phyloP scores from a whole-genome alignment of 2,888 invertebrate genomes.

The Drosophila siamana region DNA sequence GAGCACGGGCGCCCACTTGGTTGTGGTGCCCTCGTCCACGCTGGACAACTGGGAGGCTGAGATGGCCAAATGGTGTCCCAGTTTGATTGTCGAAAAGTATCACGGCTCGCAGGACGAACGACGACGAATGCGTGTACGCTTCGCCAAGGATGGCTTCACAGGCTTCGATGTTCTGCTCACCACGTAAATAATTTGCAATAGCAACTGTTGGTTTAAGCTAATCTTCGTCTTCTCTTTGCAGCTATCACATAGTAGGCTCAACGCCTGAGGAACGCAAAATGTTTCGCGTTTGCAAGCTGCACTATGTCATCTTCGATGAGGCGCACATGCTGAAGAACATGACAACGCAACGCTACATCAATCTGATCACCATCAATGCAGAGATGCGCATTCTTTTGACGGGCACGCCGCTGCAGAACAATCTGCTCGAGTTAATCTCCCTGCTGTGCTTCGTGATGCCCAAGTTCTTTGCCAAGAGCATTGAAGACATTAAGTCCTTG shows the following conservation, averaged over 20 bases:
- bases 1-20: constrained; percentile 92
- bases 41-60: constrained; percentile 95
- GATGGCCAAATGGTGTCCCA: constrained; percentile 91
- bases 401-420: constrained; percentile 98
- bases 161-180: constrained; percentile 94
- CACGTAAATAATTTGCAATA: constrained; percentile 88
- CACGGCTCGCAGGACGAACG: constrained; percentile 95
- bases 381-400: constrained; percentile 94
- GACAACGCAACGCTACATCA: constrained; percentile 95
- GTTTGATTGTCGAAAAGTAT: constrained; percentile 93
- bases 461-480: constrained; percentile 95
- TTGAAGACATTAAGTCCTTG: constrained; percentile 93
- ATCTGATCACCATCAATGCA: constrained; percentile 95
- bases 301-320: constrained; percentile 98
- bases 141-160: constrained; percentile 90
- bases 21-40: constrained; percentile 98
- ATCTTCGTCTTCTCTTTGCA: constrained; percentile 29
- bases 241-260: constrained; percentile 87
- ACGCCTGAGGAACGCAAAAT: constrained; percentile 95
- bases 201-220: not conserved
- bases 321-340: constrained; percentile 99
- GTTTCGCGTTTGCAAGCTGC: constrained; percentile 94
- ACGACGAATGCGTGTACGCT: constrained; percentile 90
- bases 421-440: constrained; percentile 97
- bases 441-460: constrained; percentile 98